A percentile compares a stretch with the other conserved stretches of the same genome.
These are phyloP conservation scores for Callaeas wilsoni DNA, from an alignment of 2,113 vertebrate species.

Conservation along the genomic window DNA sequence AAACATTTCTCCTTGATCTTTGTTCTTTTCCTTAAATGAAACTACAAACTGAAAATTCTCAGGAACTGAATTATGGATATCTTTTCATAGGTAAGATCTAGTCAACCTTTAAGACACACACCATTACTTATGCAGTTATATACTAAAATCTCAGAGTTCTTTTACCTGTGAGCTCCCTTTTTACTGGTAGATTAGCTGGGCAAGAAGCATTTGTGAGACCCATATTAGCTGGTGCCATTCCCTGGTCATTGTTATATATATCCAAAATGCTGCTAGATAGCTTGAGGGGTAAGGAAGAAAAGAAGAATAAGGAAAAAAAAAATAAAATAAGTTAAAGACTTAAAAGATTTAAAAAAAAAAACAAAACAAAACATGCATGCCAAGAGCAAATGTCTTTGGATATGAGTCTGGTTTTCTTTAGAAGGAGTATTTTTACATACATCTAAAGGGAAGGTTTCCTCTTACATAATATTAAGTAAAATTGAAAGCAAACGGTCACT, in stretches of 20 bases:
- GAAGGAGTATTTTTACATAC: not conserved
- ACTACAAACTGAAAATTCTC: not conserved
- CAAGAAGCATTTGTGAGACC: slow-evolving; percentile 85
- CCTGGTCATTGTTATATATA: slow-evolving; percentile 86
- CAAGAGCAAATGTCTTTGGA: not conserved
- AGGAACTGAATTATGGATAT: not conserved
- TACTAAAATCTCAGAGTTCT: not conserved
- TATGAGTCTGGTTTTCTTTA: not conserved
- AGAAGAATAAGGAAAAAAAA: not conserved
- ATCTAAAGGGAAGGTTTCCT: not conserved
- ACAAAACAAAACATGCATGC: not conserved
- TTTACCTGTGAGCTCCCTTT: slow-evolving; percentile 92
- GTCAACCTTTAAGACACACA: not conserved
- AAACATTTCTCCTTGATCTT: not conserved
- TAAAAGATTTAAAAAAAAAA: not conserved
- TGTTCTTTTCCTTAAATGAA: not conserved
- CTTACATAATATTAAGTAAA: not conserved
- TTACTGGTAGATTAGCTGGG: slow-evolving; percentile 83
- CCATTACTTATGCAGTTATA: not conserved
- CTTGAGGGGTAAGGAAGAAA: slow-evolving; percentile 59
- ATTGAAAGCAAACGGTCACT: not conserved
- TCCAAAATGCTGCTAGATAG: slow-evolving; percentile 91
- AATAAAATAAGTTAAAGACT: not conserved
- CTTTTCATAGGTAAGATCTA: not conserved
- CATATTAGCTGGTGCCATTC: slow-evolving; percentile 83